phyloP scores from a whole-genome alignment of 2,888 invertebrate genomes.

The Syrista parreyssii region DNA sequence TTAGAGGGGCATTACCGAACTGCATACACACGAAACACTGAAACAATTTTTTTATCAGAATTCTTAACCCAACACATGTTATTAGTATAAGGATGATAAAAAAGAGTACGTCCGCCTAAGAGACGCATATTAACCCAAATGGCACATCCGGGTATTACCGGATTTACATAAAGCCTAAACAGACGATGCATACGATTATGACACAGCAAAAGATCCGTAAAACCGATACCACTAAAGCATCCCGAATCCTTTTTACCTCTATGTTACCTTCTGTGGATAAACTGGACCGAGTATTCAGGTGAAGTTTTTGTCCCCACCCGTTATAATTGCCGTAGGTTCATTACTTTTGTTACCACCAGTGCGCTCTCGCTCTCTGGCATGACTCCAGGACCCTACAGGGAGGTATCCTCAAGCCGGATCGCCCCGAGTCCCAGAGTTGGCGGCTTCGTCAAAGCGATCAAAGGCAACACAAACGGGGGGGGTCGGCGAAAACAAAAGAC shows the following conservation, averaged over 20 bases:
- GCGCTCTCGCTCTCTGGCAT: constrained; percentile 22
- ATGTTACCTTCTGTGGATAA: background rate
- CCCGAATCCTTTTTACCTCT: background rate
- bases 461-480: constrained; percentile 6
- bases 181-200: background rate
- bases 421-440: constrained; percentile 15
- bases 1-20: background rate
- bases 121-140: background rate
- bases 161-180: background rate
- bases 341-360: constrained; percentile 40
- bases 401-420: background rate
- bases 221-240: too few relatives aligned
- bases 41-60: background rate
- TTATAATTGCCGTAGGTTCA: constrained; percentile 50
- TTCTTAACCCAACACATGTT: background rate
- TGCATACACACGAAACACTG: background rate
- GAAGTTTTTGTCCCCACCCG: constrained; percentile 43
- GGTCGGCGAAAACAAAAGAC: constrained; percentile 7
- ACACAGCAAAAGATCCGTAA: background rate
- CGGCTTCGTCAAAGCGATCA: constrained; percentile 45
- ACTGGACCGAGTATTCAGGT: background rate
- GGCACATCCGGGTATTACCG: background rate
- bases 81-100: background rate
- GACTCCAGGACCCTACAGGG: background rate
- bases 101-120: background rate